These are phyloP conservation scores for Ethmia dodecea DNA, from an alignment of 2,888 invertebrate genomes.

Conservation along the genomic window DNA sequence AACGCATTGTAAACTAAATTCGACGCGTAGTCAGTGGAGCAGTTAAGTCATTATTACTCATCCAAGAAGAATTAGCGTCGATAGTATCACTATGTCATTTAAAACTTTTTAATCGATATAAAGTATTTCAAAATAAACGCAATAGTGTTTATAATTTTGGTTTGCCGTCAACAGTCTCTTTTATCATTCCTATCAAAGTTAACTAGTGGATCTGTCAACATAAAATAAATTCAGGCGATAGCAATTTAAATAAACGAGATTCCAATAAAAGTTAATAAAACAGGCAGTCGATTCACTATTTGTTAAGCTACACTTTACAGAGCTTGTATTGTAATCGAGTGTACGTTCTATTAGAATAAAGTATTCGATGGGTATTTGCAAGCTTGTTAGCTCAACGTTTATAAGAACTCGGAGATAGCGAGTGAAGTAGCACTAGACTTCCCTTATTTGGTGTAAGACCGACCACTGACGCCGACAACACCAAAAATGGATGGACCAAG, in stretches of 20 bases:
- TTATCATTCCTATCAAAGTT: neutral
- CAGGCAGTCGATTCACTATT: no score
- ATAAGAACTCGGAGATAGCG: slow-evolving; percentile 22
- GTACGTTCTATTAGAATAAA: neutral
- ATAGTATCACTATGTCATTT: neutral
- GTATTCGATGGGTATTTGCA: neutral
- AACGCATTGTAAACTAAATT: slow-evolving; percentile 32
- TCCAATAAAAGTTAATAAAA: no score
- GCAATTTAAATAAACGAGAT: no score
- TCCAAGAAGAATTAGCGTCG: neutral
- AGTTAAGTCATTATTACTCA: slow-evolving; percentile 21
- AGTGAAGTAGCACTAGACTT: slow-evolving; percentile 29
- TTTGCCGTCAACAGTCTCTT: neutral
- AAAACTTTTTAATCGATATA: neutral
- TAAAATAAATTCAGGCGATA: no score
- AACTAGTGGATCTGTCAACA: neutral
- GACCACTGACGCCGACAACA: slow-evolving; percentile 37
- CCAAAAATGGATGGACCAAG: slow-evolving; percentile 46
- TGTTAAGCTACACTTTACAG: no score
- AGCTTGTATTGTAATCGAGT: no score
- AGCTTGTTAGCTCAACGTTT: slow-evolving; percentile 9
- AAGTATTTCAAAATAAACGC: neutral
- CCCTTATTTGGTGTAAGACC: slow-evolving; percentile 37
- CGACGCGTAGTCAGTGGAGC: slow-evolving; percentile 34
- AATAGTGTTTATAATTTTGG: neutral